A percentile compares a stretch with the other conserved stretches of the same genome.
Conservation (phyloP, 1,140 invertebrate species). For the Liolophura sinensis region DNA sequence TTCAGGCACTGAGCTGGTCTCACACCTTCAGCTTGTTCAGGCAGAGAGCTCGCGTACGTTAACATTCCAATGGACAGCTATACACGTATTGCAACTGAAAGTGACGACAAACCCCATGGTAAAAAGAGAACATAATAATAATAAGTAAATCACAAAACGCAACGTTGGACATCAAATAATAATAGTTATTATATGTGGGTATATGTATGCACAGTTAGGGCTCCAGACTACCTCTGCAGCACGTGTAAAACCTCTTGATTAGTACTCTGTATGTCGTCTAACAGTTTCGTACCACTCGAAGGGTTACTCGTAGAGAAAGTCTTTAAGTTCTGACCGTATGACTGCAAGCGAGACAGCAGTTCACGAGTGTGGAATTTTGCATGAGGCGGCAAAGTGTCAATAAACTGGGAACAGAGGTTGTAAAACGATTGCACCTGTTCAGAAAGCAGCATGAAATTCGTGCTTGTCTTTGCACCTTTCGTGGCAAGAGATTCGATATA, state of each 20-base stretch:
- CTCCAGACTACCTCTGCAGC: conserved; percentile 68
- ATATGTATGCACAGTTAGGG: no score
- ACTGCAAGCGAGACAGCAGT: conserved; percentile 78
- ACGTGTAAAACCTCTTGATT: conserved; percentile 80
- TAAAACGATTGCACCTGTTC: conserved; percentile 53
- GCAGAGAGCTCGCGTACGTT: no score
- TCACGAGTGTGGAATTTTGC: conserved; percentile 88
- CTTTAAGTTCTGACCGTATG: conserved; percentile 75
- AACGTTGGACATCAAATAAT: no score
- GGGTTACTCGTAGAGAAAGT: conserved; percentile 66
- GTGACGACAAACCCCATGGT: no score
- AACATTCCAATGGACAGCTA: no score
- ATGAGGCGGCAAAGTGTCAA: conserved; percentile 72
- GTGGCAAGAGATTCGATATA: conserved; percentile 42
- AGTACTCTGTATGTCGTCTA: conserved; percentile 75
- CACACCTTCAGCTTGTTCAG: no score
- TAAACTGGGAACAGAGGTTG: conserved; percentile 47
- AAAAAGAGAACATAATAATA: no score
- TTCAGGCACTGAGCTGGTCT: no score
- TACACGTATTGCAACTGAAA: no score
- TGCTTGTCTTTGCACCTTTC: conserved; percentile 46
- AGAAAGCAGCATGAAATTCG: conserved; percentile 53
- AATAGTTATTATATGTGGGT: no score
- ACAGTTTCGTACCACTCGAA: conserved; percentile 63
- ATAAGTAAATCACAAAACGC: no score